phyloP scores from a whole-genome alignment of 2,888 invertebrate genomes.

The Lepas anatifera region DNA sequence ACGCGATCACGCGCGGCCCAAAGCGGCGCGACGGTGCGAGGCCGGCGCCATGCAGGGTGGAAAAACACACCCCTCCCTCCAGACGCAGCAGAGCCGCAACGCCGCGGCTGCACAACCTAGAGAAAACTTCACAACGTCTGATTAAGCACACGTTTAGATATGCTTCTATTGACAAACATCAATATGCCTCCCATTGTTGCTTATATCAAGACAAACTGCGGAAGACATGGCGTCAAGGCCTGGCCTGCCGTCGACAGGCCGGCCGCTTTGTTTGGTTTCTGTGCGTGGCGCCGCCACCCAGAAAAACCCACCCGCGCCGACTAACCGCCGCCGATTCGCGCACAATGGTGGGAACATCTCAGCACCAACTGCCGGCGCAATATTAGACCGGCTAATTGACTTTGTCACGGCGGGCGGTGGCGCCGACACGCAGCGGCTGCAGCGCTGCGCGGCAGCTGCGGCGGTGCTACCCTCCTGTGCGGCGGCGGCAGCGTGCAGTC shows the following conservation, averaged over 20 bases:
- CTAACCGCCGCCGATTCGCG: not conserved
- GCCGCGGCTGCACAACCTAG: too few relatives aligned
- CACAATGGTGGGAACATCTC: not conserved
- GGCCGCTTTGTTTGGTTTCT: not conserved
- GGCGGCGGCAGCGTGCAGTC: not conserved
- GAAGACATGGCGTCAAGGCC: too few relatives aligned
- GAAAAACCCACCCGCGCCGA: not conserved
- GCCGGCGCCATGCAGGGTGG: too few relatives aligned
- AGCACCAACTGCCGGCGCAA: not conserved
- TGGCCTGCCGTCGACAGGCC: not conserved
- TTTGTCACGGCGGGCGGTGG: not conserved
- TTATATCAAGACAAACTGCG: too few relatives aligned
- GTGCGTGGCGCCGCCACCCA: not conserved
- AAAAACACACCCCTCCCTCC: too few relatives aligned
- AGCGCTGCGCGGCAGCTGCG: not conserved
- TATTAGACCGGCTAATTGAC: slow-evolving; percentile 2
- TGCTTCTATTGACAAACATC: too few relatives aligned
- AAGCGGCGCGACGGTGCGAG: too few relatives aligned
- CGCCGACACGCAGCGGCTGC: not conserved
- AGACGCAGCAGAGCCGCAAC: too few relatives aligned
- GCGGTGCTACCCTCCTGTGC: not conserved
- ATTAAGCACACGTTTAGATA: too few relatives aligned
- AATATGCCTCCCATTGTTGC: too few relatives aligned
- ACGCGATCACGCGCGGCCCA: not conserved
- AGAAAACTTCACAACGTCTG: too few relatives aligned